Evolutionary conservation across 2,888 invertebrate genomes (phyloP).

Genomic region (Pseudococcus longispinus): DNA sequence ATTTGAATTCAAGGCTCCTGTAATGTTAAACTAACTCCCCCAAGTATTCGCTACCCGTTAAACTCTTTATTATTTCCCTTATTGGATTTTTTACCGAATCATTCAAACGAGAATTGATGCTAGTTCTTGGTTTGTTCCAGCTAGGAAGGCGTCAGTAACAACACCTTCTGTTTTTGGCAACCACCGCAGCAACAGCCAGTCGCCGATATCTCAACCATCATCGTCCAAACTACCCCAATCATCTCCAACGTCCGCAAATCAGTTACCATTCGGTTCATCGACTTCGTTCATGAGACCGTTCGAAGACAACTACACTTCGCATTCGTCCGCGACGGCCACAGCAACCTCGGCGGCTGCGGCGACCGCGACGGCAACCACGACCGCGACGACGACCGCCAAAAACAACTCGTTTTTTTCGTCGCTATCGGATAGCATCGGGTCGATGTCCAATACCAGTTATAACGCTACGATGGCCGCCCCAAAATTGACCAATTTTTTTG

Average conservation of each 20-base stretch:
- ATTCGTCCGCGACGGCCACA: background rate
- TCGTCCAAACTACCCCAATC: constrained; percentile 11
- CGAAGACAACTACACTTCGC: constrained; percentile 44
- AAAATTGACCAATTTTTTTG: constrained; percentile 35
- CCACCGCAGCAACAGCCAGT: constrained; percentile 9
- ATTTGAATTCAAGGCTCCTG: too few relatives aligned
- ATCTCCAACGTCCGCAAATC: constrained; percentile 26
- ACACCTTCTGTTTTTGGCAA: constrained; percentile 59
- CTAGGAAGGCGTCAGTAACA: constrained; percentile 70
- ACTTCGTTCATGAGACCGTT: constrained; percentile 45
- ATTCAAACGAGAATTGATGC: constrained; percentile 55
- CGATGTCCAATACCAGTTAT: background rate
- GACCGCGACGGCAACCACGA: background rate
- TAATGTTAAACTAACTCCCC: too few relatives aligned
- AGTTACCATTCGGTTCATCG: constrained; percentile 43
- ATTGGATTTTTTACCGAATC: background rate
- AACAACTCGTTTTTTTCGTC: constrained; percentile 45
- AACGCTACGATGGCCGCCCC: background rate
- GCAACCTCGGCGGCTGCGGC: background rate
- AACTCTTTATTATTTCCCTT: background rate
- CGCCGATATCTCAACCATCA: background rate
- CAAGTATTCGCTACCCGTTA: too few relatives aligned
- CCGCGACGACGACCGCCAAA: background rate
- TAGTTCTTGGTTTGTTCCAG: constrained; percentile 66
- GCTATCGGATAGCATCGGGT: constrained; percentile 8